Conservation (phyloP, 2,888 invertebrate species). For the Aphidoletes aphidimyza region DNA sequence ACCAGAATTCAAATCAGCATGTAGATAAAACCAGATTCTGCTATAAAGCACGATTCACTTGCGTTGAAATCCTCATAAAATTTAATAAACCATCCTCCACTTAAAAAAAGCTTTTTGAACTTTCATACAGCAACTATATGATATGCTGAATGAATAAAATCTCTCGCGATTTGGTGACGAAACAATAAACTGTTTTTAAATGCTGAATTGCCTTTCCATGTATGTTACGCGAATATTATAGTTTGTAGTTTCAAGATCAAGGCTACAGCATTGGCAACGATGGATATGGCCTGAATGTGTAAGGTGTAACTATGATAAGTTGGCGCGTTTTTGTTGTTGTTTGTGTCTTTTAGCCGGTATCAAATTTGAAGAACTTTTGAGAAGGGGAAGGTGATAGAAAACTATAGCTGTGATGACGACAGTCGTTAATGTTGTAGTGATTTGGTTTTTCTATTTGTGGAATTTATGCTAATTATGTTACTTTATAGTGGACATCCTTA, state of each 20-base stretch:
- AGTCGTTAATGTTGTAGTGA: too few relatives aligned
- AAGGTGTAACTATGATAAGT: background rate
- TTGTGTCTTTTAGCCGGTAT: too few relatives aligned
- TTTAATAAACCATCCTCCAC: background rate
- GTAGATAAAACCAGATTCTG: too few relatives aligned
- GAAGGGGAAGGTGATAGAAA: too few relatives aligned
- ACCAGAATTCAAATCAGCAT: too few relatives aligned
- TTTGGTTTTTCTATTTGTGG: background rate
- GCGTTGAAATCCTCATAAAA: too few relatives aligned
- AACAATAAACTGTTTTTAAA: background rate
- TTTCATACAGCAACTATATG: too few relatives aligned
- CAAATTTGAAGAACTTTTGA: too few relatives aligned
- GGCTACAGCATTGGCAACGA: background rate
- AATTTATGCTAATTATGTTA: background rate
- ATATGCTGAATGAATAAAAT: background rate
- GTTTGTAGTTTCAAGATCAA: background rate
- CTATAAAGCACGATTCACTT: background rate
- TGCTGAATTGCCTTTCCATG: background rate
- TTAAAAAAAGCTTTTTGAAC: background rate
- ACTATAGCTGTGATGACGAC: too few relatives aligned
- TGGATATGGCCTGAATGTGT: background rate
- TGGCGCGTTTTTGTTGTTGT: too few relatives aligned
- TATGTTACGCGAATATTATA: background rate
- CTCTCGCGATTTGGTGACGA: background rate
- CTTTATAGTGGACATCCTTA: background rate